Base-by-base conservation (phyloP, 1,140 invertebrate species). In the Brachystomella parvula region DNA sequence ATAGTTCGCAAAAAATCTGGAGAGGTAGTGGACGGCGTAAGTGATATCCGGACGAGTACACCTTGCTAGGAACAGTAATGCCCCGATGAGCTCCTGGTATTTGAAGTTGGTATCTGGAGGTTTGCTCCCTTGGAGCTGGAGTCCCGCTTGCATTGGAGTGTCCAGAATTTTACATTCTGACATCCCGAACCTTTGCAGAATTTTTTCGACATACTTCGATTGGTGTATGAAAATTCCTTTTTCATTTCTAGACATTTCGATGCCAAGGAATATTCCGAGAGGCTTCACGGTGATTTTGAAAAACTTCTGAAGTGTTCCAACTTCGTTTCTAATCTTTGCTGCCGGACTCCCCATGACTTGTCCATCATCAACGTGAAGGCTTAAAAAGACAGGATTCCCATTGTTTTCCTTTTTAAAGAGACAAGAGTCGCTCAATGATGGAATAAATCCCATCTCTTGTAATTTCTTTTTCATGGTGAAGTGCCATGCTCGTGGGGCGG, bases 341-440 rank as follows among this genome's bases (percentile, higher is more conserved):
- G 67, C 26, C 26, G 53, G 73, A 1, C 67, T 71, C 0, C 63
- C 63, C 32, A 77, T 58, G 31, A 57, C 1, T 33, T 78, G 29
- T n/a, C 78, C 78, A 74, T 82, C 80, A 75, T 82, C 80, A 15
- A 82, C 79, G 76, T 80, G 80, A 3, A 81, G 70, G 17, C 74
- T 75, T 2, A 81, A 49, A 30, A 78, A 72, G 3, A 77, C 65
- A 15, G 32, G 31, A 15, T 1, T 24, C 9, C 32, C 19, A 29
- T 47, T 29, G 2, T 63, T 61, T 24, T 31, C 26, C 24, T 28
- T 30, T 3, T 24, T 0, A n/a, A 29, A 33, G 1, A 66, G 6
- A 60, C 58, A 28, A 15, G 30, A 29, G 15, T 60, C 26, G 17
- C 12, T 60, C 3, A 9, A 28, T 9, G 29, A 32, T 12, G 24